Evolutionary conservation across 2,888 invertebrate species (phyloP), one percentile per base, ranked within the genome.

Genomic region (Rhamphomyia laevipes): DNA sequence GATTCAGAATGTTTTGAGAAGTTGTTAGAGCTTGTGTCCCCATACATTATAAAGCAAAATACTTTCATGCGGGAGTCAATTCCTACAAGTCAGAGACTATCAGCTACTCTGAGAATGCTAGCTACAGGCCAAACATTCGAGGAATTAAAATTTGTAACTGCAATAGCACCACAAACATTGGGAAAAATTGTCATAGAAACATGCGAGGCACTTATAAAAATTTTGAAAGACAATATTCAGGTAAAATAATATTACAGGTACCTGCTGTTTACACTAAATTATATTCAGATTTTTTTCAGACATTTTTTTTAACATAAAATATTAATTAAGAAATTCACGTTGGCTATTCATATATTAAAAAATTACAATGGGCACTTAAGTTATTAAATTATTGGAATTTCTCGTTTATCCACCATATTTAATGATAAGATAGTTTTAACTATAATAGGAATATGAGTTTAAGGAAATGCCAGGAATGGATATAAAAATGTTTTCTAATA

Each of bases 181-280:
- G 49, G 45, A 35, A 43, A 44, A 37, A 48, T 48, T 37, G 44
- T 48, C 21, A 44, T 48, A 41, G 46, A 46, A 46, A 49, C 49
- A 21, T 49, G 49, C 33, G 23, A 6, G 41, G 43, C 45, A 35
- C 46, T 49, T 30, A 46, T 31, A 15, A 43, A 35, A 18, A 37
- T 30, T 12, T 46, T 46, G 38, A 49, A 46, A 40, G 15, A 43
- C 18, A 23, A 46, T 30, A 49, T 49, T 37, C 23, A 45, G 41
- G 45, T 45, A 38, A 49, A 27, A 45, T 40, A 47, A 27, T 42
- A 27, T 16, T 33, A 18, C 21, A 15, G 27, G 47, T 10, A 21
- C 30, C 2, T 38, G 17, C 9, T 17, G 16, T 38, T 38, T 16
- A 15, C 4, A 17, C 16, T 17, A 10, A 17, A 17, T 17, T 17